Percentiles rank a stretch among this genome's conserved stretches.
These are phyloP conservation scores for Nannospalax galili DNA, from an alignment of 2,113 vertebrate species.

Conservation along the genomic window DNA sequence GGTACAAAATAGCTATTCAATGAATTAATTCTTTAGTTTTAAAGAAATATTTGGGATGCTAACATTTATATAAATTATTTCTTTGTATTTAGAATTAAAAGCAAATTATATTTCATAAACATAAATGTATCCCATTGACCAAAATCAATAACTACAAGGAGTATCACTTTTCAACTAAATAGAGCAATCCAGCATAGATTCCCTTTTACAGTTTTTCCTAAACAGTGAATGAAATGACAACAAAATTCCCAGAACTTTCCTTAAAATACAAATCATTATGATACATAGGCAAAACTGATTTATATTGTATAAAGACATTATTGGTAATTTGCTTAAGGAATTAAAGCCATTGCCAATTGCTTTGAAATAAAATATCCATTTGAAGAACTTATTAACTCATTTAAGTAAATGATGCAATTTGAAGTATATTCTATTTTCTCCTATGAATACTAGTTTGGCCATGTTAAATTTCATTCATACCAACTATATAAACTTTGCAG, in stretches of 20 bases:
- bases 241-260: background rate
- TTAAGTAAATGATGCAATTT: background rate
- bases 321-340: background rate
- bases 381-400: background rate
- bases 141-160: background rate
- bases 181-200: background rate
- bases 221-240: background rate
- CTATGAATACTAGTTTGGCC: background rate
- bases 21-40: too few species aligned
- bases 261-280: background rate
- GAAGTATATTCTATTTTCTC: background rate
- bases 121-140: background rate
- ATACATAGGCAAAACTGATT: background rate
- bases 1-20: too few species aligned
- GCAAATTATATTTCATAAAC: background rate
- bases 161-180: background rate
- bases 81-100: background rate
- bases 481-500: background rate
- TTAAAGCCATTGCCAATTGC: background rate
- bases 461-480: rapidly evolving
- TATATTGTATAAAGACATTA: background rate
- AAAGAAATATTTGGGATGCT: too few species aligned
- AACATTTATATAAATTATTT: background rate
- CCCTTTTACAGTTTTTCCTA: background rate
- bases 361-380: background rate